Evolutionary conservation across 1,140 invertebrate genomes (phyloP).

Genomic region (Apolygus lucorum): DNA sequence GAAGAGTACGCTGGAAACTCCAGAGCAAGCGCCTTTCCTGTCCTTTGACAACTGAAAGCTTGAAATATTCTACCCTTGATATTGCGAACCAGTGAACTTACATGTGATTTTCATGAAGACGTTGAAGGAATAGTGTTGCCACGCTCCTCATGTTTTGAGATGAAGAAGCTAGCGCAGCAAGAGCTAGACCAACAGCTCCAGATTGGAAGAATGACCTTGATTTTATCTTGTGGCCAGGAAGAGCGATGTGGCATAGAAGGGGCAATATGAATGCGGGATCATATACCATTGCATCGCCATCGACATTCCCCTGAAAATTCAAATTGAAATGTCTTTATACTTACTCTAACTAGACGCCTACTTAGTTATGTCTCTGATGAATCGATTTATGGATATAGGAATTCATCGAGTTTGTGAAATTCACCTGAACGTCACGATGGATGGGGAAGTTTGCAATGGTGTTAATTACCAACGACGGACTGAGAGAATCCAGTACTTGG

Average conservation of each 20-base stretch:
- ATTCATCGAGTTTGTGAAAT: too few relatives aligned
- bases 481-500: conserved; percentile 63
- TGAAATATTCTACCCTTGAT: too few relatives aligned
- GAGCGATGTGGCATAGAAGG: conserved; percentile 46
- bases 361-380: too few relatives aligned
- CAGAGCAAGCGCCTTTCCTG: too few relatives aligned
- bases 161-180: not conserved
- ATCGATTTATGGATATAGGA: too few relatives aligned
- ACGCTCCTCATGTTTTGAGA: not conserved
- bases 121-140: not conserved
- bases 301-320: conserved; percentile 13
- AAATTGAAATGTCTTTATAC: not conserved
- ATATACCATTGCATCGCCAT: conserved; percentile 43
- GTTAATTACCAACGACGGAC: conserved; percentile 49
- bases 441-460: conserved; percentile 62
- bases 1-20: too few relatives aligned
- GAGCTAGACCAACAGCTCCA: not conserved
- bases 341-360: too few relatives aligned
- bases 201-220: not conserved
- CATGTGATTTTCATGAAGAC: conserved; percentile 1
- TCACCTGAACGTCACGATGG: conserved; percentile 31
- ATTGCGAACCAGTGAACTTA: too few relatives aligned
- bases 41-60: too few relatives aligned
- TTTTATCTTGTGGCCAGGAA: not conserved
- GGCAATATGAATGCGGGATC: conserved; percentile 65